phyloP scores from a whole-genome alignment of 2,888 invertebrate species.

The Dicycla oo region DNA sequence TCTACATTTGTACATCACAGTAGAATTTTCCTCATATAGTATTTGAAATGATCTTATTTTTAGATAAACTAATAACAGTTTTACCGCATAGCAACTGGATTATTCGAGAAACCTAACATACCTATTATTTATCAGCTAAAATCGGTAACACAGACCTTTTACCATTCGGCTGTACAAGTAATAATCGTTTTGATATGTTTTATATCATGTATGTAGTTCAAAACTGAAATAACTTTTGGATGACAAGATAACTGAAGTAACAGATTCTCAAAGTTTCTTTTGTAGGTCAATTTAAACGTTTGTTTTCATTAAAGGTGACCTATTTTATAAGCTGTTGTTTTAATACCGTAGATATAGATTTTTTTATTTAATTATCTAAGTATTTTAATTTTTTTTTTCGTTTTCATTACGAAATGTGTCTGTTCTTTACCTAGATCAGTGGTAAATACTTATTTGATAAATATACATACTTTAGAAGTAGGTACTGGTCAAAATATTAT shows the following conservation, averaged over 20 bases:
- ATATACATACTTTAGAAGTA: background rate
- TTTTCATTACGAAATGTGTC: background rate
- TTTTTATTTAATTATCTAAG: background rate
- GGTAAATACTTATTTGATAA: background rate
- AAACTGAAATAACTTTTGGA: constrained; percentile 70
- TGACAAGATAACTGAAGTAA: constrained; percentile 31
- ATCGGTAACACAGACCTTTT: constrained; percentile 36
- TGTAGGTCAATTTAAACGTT: constrained; percentile 36
- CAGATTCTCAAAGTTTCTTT: constrained; percentile 32
- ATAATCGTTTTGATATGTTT: constrained; percentile 73
- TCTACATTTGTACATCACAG: background rate
- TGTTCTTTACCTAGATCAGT: background rate
- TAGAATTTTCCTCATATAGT: background rate
- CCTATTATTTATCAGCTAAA: constrained; percentile 7
- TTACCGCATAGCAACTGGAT: background rate
- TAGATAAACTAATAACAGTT: background rate
- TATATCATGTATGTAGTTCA: constrained; percentile 70
- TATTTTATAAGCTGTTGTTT: constrained; percentile 1
- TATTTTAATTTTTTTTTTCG: background rate
- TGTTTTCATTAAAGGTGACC: constrained; percentile 31
- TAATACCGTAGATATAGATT: background rate
- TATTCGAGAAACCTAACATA: background rate
- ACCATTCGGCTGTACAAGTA: constrained; percentile 63
- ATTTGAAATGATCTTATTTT: background rate
- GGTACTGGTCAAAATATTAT: background rate